phyloP scores from a whole-genome alignment of 1,140 invertebrate genomes.

The Dendroctonus valens region DNA sequence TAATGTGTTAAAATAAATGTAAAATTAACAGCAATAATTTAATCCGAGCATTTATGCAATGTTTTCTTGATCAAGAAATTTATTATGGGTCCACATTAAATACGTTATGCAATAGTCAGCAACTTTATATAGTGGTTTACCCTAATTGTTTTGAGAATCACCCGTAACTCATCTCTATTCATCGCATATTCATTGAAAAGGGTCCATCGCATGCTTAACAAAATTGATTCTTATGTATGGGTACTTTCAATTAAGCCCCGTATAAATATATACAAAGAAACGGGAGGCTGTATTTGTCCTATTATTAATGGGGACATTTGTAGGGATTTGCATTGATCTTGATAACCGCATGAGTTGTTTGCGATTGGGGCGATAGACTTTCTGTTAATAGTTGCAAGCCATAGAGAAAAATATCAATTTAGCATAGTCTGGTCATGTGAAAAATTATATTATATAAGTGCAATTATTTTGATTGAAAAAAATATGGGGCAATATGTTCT shows the following conservation, averaged over 20 bases:
- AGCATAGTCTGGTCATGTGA: too few relatives aligned
- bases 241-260: conserved; percentile 45
- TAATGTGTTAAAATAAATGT: too few relatives aligned
- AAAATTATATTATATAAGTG: too few relatives aligned
- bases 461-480: too few relatives aligned
- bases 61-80: background rate
- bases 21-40: too few relatives aligned
- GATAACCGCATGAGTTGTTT: conserved; percentile 26
- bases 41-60: too few relatives aligned
- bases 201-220: conserved; percentile 35
- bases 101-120: background rate
- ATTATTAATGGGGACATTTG: conserved; percentile 40
- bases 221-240: conserved; percentile 46
- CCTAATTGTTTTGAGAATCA: too few relatives aligned
- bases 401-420: too few relatives aligned
- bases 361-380: background rate
- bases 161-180: background rate
- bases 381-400: too few relatives aligned
- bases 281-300: conserved; percentile 32
- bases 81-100: background rate
- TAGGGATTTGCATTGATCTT: conserved; percentile 40
- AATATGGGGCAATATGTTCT: too few relatives aligned
- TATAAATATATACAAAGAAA: conserved; percentile 32
- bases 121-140: too few relatives aligned
- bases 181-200: conserved; percentile 7